A percentile compares a stretch with the other conserved stretches of the same genome.
Conservation (phyloP, 2,797 vertebrate genomes). For the Anas bernieri region DNA sequence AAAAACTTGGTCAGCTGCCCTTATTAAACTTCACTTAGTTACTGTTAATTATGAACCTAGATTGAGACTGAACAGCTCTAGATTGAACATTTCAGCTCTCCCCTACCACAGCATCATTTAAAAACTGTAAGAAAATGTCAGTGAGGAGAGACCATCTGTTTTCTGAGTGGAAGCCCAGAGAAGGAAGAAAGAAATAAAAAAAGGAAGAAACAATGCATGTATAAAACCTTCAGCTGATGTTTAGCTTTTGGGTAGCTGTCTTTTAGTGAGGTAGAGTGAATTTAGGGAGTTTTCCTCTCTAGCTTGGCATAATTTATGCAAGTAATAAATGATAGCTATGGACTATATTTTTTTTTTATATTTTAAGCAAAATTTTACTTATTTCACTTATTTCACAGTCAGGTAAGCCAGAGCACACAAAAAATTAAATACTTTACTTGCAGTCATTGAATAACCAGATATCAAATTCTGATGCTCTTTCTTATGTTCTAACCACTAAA, state of each 20-base stretch:
- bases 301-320: neutral
- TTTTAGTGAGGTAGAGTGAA: neutral
- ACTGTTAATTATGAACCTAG: constrained; percentile 61
- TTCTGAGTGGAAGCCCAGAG: constrained; percentile 64
- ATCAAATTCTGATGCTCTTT: constrained; percentile 38
- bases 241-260: neutral
- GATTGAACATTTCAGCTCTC: constrained; percentile 42
- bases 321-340: neutral
- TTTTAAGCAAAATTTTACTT: neutral
- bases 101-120: constrained; percentile 56
- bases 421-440: neutral
- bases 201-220: constrained; percentile 23
- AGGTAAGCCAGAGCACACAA: constrained; percentile 4
- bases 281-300: neutral
- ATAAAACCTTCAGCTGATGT: constrained; percentile 33
- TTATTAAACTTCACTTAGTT: constrained; percentile 66
- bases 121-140: constrained; percentile 76
- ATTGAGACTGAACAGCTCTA: constrained; percentile 39
- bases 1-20: constrained; percentile 30
- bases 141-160: constrained; percentile 62
- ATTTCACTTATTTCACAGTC: constrained; percentile 11
- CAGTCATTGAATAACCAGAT: constrained; percentile 6
- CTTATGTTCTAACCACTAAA: constrained; percentile 18
- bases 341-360: neutral
- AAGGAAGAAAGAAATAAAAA: constrained; percentile 36